These are phyloP conservation scores for Calvadosia cruxmelitensis DNA, from an alignment of 30 jellyfish, hydroid and myxozoan genomes.

Conservation along the genomic window DNA sequence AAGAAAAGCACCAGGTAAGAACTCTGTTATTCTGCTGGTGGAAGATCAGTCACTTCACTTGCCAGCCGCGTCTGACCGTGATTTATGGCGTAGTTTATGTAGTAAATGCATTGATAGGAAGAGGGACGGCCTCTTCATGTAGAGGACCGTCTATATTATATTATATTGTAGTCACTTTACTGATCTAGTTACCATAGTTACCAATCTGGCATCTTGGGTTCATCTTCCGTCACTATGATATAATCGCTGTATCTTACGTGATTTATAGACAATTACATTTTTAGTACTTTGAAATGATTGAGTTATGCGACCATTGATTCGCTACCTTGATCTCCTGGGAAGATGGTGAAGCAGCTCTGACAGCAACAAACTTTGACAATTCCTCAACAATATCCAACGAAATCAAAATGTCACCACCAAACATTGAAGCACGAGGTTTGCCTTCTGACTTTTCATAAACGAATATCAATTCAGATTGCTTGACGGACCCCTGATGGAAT, in stretches of 20 bases:
- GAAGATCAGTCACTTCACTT: too few species aligned
- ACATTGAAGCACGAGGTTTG: constrained; percentile 69
- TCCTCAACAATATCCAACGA: constrained; percentile 78
- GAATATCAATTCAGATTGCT: constrained; percentile 34
- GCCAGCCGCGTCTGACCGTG: too few species aligned
- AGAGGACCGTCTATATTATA: too few species aligned
- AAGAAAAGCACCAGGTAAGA: not conserved
- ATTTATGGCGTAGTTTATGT: too few species aligned
- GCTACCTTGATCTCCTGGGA: constrained; percentile 86
- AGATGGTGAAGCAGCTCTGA: constrained; percentile 48
- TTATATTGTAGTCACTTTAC: too few species aligned
- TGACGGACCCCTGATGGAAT: constrained; percentile 14
- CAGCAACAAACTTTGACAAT: constrained; percentile 33
- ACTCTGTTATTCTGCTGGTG: too few species aligned
- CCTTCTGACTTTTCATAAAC: constrained; percentile 62
- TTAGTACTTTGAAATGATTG: too few species aligned
- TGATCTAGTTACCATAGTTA: too few species aligned
- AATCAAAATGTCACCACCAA: constrained; percentile 86
- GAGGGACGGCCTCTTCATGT: too few species aligned
- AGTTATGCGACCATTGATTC: not conserved
- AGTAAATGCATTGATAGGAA: too few species aligned
- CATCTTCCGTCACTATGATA: not conserved
- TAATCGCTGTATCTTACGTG: not conserved
- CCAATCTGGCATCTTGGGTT: too few species aligned
- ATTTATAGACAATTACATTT: too few species aligned